These are phyloP conservation scores for Anabas testudineus DNA, from an alignment of 2,797 vertebrate species.

Conservation along the genomic window DNA sequence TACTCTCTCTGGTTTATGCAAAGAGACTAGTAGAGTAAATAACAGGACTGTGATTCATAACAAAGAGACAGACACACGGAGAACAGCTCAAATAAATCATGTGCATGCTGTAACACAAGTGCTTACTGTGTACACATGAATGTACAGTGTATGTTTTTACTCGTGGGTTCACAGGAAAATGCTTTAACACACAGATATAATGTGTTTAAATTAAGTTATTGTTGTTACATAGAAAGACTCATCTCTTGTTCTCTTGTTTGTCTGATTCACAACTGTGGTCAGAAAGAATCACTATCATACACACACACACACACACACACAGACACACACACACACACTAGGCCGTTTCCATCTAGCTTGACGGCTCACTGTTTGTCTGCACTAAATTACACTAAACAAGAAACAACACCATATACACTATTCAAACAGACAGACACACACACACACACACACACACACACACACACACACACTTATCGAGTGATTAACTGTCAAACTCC, in stretches of 20 bases:
- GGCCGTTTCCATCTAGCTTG: conserved; percentile 8
- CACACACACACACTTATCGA: conserved; percentile 70
- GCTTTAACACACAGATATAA: neutral
- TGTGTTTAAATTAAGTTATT: neutral
- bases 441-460: conserved; percentile 19
- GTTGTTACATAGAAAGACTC: too few species aligned
- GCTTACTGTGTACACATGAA: neutral
- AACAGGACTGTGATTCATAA: neutral
- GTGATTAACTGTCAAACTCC: conserved; percentile 81
- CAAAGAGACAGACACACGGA: neutral
- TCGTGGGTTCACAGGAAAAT: neutral
- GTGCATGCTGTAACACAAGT: neutral
- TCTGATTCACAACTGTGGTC: conserved; percentile 6
- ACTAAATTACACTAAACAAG: conserved; percentile 49
- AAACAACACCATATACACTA: conserved; percentile 42
- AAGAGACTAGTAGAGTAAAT: neutral
- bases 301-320: neutral
- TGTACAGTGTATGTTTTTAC: neutral
- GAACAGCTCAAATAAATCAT: neutral
- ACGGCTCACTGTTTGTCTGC: conserved; percentile 50
- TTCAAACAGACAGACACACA: conserved; percentile 9
- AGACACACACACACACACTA: neutral
- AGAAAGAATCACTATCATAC: neutral
- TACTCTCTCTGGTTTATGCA: neutral
- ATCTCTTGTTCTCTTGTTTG: neutral